Percentiles rank a stretch among this genome's conserved stretches.
Conservation (phyloP, 1,140 invertebrate genomes). For the Streblospio benedicti region DNA sequence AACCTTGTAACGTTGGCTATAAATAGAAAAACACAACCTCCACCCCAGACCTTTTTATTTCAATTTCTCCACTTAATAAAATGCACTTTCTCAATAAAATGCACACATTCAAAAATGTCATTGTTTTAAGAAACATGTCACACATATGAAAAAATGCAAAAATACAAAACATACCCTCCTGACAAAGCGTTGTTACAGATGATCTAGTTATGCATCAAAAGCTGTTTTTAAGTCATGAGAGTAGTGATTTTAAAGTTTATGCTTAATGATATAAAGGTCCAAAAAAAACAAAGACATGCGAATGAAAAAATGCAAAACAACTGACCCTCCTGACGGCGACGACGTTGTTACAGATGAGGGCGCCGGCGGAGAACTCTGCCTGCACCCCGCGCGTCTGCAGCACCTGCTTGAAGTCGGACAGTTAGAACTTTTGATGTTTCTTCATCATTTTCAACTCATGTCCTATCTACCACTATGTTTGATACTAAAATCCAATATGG, state of each 20-base stretch:
- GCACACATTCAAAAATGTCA: background rate
- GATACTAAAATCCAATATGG: too few species aligned
- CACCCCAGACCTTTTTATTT: background rate
- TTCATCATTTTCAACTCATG: too few species aligned
- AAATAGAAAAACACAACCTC: background rate
- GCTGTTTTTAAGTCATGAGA: background rate
- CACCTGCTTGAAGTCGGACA: slow-evolving; percentile 94
- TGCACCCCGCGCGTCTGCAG: slow-evolving; percentile 75
- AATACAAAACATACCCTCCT: background rate
- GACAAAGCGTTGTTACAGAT: background rate
- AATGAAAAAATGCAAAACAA: slow-evolving; percentile 15
- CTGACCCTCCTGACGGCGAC: slow-evolving; percentile 77
- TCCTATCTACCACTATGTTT: too few species aligned
- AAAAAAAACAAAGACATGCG: background rate
- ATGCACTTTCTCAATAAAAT: background rate
- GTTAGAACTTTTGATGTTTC: too few species aligned
- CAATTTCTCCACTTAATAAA: background rate
- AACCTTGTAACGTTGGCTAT: background rate
- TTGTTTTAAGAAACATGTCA: background rate
- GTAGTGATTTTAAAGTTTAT: background rate
- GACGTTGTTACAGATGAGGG: slow-evolving; percentile 88
- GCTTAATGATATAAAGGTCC: background rate
- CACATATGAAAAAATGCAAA: background rate
- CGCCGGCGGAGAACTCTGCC: slow-evolving; percentile 88
- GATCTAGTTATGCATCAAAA: background rate